Evolutionary conservation across 2,797 vertebrate genomes (phyloP), one percentile per base, ranked within the genome.

Genomic region (Cossypha niveicapilla): DNA sequence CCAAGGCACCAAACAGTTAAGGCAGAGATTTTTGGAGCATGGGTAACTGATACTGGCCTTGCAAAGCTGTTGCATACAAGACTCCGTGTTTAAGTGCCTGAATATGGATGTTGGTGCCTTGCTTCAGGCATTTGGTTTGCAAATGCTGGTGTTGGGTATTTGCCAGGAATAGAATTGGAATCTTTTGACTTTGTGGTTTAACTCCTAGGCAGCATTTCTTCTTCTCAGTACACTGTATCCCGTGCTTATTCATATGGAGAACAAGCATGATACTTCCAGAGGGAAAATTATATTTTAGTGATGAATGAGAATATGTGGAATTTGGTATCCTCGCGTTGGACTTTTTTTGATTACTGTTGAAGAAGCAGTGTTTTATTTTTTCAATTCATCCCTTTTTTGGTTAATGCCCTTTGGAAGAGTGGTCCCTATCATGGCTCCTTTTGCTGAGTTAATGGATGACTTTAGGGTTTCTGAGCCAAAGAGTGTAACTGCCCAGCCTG

Each of bases 121-220:
- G 80, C 81, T 93, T 73, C 86, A 81, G 88, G 86, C 65, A 7
- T 9, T 68, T 75, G 73, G 79, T 84, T 92, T 90, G 80, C 60
- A 56, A 93, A 84, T 94, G 63, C 92, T 76, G 61, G 80, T 65
- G 24, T 93, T 95, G 88, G 66, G 71, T 88, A 73, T 86, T 90
- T 93, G 92, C 93, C 95, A 92, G 93, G 76, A 84, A 41, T 19
- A 76, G 86, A 92, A 66, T 42, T 81, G 78, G 74, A 74, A 90
- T 92, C 56, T 66, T 86, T 92, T 63, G 80, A 70, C 51, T 93
- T 84, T 84, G 93, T 92, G 92, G 67, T 94, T 95, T 90, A 88
- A 90, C 37, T 96, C 44, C 48, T 81, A 50, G 58, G 80, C 83
- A 90, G 71, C 24, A 13, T 94, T 92, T 90, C 80, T 63, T 75